Conservation (phyloP, 2,888 invertebrate genomes). For the Rhamphomyia laevipes region DNA sequence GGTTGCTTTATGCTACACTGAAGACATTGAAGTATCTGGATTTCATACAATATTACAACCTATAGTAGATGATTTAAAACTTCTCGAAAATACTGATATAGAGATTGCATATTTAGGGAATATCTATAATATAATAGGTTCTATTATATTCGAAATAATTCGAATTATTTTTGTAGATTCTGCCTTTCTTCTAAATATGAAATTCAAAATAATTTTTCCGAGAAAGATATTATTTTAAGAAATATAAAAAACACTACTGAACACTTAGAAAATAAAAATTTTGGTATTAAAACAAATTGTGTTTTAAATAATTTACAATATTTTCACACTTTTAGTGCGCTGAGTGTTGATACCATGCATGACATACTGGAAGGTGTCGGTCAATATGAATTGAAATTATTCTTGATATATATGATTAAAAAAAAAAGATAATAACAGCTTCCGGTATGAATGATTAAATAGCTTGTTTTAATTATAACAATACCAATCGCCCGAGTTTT, state of each 20-base stretch:
- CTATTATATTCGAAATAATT: neutral
- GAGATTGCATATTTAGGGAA: neutral
- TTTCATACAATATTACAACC: neutral
- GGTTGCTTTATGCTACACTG: neutral
- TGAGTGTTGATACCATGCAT: conserved; percentile 9
- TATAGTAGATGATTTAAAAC: neutral
- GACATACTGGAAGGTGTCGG: conserved; percentile 6
- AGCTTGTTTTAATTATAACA: neutral
- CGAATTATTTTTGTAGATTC: neutral
- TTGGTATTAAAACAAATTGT: neutral
- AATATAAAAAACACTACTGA: neutral
- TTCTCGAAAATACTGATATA: neutral
- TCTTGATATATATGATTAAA: neutral
- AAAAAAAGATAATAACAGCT: neutral
- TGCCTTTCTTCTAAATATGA: neutral
- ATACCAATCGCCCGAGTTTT: neutral
- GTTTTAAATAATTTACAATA: conserved; percentile 7
- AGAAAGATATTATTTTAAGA: neutral
- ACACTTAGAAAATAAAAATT: neutral
- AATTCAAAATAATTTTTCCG: neutral
- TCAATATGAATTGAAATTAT: conserved; percentile 3
- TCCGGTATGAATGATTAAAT: neutral
- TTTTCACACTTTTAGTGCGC: conserved; percentile 1
- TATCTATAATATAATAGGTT: neutral
- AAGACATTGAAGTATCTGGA: neutral